phyloP scores from a whole-genome alignment of 2,888 invertebrate genomes.

The Lypha dubia region DNA sequence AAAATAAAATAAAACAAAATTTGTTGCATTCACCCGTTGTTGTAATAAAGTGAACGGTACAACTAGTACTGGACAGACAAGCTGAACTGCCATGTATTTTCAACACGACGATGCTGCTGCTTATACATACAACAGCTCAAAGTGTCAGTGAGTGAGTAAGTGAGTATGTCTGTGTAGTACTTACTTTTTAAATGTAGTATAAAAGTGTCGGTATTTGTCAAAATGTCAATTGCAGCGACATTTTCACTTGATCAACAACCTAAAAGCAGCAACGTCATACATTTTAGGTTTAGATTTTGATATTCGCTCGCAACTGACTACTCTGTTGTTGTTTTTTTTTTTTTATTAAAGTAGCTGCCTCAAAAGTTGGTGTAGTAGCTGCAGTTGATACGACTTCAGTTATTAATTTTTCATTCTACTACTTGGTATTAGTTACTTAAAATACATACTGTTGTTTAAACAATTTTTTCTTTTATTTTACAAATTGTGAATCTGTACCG shows the following conservation, averaged over 20 bases:
- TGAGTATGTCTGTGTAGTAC: conserved; percentile 32
- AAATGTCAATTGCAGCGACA: conserved; percentile 81
- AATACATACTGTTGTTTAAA: conserved; percentile 2
- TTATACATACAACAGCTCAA: background rate
- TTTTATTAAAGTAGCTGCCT: background rate
- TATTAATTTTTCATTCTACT: conserved; percentile 58
- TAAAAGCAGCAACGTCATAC: conserved; percentile 60
- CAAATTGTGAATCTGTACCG: conserved; percentile 56
- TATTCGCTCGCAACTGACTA: background rate
- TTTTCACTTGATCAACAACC: conserved; percentile 80
- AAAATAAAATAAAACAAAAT: too few relatives aligned
- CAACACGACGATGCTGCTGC: conserved; percentile 12
- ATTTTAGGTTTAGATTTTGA: conserved; percentile 48
- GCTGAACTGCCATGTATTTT: conserved; percentile 27
- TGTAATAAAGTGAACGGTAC: conserved; percentile 64
- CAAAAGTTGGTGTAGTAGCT: conserved; percentile 32
- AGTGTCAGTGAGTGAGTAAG: background rate
- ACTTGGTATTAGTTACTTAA: background rate
- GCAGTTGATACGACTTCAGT: conserved; percentile 22
- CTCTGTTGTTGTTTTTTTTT: too few relatives aligned
- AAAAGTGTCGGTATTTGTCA: conserved; percentile 81
- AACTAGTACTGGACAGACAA: background rate
- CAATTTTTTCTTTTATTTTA: background rate
- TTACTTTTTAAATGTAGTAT: conserved; percentile 68
- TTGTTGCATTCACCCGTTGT: conserved; percentile 19